Evolutionary conservation across 1,140 invertebrate genomes (phyloP).

Genomic region (Hydropsyche tenuis): DNA sequence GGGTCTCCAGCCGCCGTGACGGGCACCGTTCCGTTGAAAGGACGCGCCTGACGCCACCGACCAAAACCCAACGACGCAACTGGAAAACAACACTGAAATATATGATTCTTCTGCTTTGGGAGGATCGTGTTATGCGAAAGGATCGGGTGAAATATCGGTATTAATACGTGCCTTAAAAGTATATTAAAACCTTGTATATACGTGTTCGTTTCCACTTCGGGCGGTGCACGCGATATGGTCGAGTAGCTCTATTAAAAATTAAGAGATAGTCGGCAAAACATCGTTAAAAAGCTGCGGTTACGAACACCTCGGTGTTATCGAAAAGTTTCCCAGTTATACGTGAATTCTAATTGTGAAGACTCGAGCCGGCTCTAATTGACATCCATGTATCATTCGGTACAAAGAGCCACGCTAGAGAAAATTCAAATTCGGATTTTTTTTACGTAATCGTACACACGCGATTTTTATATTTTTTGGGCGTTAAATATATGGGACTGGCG

Average conservation of each 20-base stretch:
- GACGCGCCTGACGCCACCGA: conserved; percentile 37
- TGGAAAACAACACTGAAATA: conserved; percentile 25
- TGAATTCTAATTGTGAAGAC: no score
- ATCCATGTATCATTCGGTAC: background rate
- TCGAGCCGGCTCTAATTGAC: background rate
- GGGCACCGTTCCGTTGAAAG: conserved; percentile 38
- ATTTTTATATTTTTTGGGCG: background rate
- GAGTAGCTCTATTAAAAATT: conserved; percentile 18
- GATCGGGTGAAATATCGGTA: no score
- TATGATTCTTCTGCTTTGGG: no score
- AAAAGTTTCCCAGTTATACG: no score
- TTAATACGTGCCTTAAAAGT: no score
- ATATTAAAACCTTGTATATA: background rate
- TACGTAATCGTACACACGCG: background rate
- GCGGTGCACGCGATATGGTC: conserved; percentile 5
- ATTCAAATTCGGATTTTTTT: background rate
- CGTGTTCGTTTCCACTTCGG: background rate
- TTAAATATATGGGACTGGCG: conserved; percentile 1
- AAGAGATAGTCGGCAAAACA: background rate
- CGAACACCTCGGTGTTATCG: no score
- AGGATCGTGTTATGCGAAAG: no score
- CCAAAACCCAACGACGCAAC: conserved; percentile 21
- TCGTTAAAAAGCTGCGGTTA: conserved; percentile 4
- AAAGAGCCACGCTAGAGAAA: background rate
- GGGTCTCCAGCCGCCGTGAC: conserved; percentile 37